These are phyloP conservation scores for Dinocampus coccinellae DNA, from an alignment of 2,888 invertebrate species.

Conservation along the genomic window DNA sequence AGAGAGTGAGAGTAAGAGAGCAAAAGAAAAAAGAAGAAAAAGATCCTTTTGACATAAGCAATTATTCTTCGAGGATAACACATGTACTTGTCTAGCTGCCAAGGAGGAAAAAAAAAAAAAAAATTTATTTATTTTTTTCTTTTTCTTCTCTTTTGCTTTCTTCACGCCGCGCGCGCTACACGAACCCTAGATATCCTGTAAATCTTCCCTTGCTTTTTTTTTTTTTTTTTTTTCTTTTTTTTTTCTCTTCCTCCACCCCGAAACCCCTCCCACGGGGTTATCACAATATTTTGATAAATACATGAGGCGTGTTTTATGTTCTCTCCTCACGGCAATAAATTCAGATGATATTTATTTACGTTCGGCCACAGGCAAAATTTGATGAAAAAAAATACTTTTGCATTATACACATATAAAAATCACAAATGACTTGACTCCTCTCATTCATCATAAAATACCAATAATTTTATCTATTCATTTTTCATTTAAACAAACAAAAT, in stretches of 20 bases:
- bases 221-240: constrained; percentile 9
- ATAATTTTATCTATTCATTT: too few relatives aligned
- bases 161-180: background rate
- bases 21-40: background rate
- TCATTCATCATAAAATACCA: background rate
- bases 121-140: too few relatives aligned
- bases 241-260: background rate
- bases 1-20: background rate
- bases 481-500: too few relatives aligned
- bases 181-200: constrained; percentile 33
- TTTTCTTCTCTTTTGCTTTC: background rate
- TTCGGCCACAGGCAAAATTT: constrained; percentile 26
- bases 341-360: constrained; percentile 62
- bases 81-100: constrained; percentile 26
- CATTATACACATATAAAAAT: background rate
- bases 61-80: constrained; percentile 27
- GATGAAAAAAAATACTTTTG: background rate
- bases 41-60: background rate
- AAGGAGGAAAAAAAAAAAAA: too few relatives aligned
- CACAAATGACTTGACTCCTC: background rate
- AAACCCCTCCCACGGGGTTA: constrained; percentile 48
- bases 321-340: constrained; percentile 56
- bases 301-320: constrained; percentile 60
- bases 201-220: constrained; percentile 42
- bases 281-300: constrained; percentile 69